Conservation (phyloP, 1,140 invertebrate genomes). For the Archivesica marissinica region DNA sequence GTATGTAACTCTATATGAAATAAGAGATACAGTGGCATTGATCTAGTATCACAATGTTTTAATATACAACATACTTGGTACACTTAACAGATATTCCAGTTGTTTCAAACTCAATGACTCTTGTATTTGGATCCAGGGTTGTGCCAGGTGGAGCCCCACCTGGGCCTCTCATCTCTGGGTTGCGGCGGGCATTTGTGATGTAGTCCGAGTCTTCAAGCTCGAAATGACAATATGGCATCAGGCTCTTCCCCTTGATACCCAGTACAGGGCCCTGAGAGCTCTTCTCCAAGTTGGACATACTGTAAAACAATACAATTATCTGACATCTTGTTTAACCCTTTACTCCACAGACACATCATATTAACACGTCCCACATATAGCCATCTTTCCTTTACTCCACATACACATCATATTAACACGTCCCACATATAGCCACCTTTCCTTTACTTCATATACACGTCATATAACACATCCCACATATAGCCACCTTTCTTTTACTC, state of each 20-base stretch:
- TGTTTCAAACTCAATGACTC: constrained; percentile 83
- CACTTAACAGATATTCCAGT: constrained; percentile 79
- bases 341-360: too few species aligned
- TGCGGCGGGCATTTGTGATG: constrained; percentile 79
- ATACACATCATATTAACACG: too few species aligned
- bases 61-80: constrained; percentile 71
- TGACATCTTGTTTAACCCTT: not conserved
- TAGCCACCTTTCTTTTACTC: too few species aligned
- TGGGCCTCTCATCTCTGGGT: constrained; percentile 81
- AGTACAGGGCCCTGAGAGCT: constrained; percentile 79
- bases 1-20: too few species aligned
- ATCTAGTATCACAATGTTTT: too few species aligned
- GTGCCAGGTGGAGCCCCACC: constrained; percentile 80
- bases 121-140: constrained; percentile 82
- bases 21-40: too few species aligned
- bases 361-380: too few species aligned
- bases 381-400: too few species aligned
- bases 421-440: too few species aligned
- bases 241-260: constrained; percentile 78
- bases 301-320: constrained; percentile 54
- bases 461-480: too few species aligned
- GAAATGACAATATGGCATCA: constrained; percentile 84
- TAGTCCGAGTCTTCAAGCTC: constrained; percentile 84
- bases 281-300: constrained; percentile 81
- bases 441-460: too few species aligned